phyloP scores from a whole-genome alignment of 2,113 vertebrate genomes.

The Coracopsis vasa region DNA sequence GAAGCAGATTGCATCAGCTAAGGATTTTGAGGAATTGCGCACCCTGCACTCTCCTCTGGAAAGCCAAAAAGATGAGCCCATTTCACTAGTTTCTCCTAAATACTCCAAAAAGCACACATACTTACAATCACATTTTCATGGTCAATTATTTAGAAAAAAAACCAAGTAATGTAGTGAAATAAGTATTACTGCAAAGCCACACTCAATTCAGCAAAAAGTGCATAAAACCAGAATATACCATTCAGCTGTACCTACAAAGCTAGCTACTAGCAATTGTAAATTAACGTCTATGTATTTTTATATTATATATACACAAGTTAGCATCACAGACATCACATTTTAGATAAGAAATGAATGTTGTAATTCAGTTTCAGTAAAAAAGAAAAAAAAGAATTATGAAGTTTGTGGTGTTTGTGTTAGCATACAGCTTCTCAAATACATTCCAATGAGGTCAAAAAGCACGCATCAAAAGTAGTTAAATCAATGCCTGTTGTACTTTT shows the following conservation, averaged over 20 bases:
- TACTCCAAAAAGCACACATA: background rate
- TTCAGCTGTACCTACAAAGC: background rate
- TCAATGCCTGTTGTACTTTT: background rate
- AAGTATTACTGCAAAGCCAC: background rate
- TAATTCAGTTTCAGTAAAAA: slow-evolving; percentile 32
- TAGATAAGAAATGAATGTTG: slow-evolving; percentile 12
- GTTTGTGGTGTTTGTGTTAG: background rate
- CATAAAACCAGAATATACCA: background rate
- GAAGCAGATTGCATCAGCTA: background rate
- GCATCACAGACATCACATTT: background rate
- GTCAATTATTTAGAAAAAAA: background rate
- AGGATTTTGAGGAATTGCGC: accelerated
- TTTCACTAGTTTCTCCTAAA: background rate
- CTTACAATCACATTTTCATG: background rate
- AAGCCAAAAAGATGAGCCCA: background rate
- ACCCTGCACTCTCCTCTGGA: background rate
- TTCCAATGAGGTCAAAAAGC: background rate
- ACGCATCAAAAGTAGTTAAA: background rate
- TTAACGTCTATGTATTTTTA: background rate
- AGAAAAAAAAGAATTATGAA: background rate
- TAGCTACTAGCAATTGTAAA: background rate
- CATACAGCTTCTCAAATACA: slow-evolving; percentile 14
- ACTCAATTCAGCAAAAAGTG: background rate
- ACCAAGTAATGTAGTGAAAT: background rate
- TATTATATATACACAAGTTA: background rate